Evolutionary conservation across 2,888 invertebrate species (phyloP).

Genomic region (Molorchus minor): DNA sequence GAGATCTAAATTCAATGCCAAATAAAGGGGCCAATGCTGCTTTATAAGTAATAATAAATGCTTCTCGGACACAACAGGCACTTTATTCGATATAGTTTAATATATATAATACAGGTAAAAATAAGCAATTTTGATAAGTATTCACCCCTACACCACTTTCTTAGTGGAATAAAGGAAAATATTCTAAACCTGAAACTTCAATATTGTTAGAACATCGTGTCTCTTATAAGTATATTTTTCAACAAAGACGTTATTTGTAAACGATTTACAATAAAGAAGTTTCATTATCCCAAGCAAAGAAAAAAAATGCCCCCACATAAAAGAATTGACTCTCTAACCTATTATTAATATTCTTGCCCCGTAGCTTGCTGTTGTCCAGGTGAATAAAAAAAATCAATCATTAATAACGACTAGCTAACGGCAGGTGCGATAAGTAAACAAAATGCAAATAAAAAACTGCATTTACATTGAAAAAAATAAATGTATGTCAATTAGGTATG

Average conservation of each 20-base stretch:
- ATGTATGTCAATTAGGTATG: too few species aligned
- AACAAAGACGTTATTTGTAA: too few species aligned
- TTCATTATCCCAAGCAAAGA: slow-evolving; percentile 16
- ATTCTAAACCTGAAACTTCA: too few species aligned
- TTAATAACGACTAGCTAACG: slow-evolving; percentile 48
- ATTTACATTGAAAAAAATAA: too few species aligned
- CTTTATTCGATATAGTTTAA: not conserved
- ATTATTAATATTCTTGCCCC: slow-evolving; percentile 78
- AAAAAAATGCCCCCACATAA: slow-evolving; percentile 54
- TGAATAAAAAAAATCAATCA: slow-evolving; percentile 58
- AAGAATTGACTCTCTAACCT: slow-evolving; percentile 73
- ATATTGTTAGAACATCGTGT: too few species aligned
- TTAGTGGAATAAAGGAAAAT: too few species aligned
- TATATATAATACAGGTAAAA: slow-evolving; percentile 15
- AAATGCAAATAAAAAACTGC: slow-evolving; percentile 29
- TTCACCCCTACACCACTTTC: slow-evolving; percentile 13
- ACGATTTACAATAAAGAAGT: slow-evolving; percentile 41
- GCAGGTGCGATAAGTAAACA: slow-evolving; percentile 49
- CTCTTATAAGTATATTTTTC: too few species aligned
- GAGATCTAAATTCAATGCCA: too few species aligned
- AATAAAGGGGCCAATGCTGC: too few species aligned
- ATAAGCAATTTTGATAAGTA: slow-evolving; percentile 11
- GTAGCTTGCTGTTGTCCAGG: slow-evolving; percentile 73
- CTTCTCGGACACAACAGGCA: too few species aligned
- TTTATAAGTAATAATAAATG: too few species aligned